A percentile compares a stretch with the other conserved stretches of the same genome.
phyloP scores from a whole-genome alignment of 2,797 vertebrate species.

The Sebastes goodei region DNA sequence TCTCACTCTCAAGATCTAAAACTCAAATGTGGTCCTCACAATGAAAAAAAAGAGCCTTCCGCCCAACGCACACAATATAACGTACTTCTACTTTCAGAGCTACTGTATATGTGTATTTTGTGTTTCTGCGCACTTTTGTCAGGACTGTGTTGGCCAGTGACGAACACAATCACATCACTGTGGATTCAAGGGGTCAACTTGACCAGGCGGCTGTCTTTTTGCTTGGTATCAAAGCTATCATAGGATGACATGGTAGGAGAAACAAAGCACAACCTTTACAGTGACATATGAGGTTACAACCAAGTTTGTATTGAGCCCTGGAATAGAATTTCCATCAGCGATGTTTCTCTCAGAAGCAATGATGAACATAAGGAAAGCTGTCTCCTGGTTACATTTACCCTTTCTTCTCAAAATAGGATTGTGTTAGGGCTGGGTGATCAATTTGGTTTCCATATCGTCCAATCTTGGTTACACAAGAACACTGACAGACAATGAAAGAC shows the following conservation, averaged over 20 bases:
- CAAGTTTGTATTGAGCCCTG: neutral
- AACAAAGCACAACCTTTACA: neutral
- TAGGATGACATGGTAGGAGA: neutral
- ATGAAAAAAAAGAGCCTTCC: neutral
- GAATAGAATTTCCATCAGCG: neutral
- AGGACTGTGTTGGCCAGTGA: neutral
- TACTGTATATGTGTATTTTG: neutral
- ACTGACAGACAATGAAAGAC: neutral
- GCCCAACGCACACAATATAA: neutral
- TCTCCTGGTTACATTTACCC: neutral
- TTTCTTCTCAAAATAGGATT: neutral
- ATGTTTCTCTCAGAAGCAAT: neutral
- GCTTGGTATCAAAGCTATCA: neutral
- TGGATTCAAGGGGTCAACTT: neutral
- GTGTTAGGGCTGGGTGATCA: neutral
- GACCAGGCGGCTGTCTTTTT: neutral
- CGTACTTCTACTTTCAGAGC: neutral
- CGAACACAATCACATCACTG: neutral
- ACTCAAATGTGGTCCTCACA: slow-evolving; percentile 1
- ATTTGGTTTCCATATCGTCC: neutral
- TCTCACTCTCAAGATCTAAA: slow-evolving; percentile 1
- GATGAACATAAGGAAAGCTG: neutral
- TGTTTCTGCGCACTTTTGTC: neutral
- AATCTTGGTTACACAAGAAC: neutral
- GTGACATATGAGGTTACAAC: neutral